These are phyloP conservation scores for Sapajus apella DNA, from an alignment of 2,113 vertebrate species.

Conservation along the genomic window DNA sequence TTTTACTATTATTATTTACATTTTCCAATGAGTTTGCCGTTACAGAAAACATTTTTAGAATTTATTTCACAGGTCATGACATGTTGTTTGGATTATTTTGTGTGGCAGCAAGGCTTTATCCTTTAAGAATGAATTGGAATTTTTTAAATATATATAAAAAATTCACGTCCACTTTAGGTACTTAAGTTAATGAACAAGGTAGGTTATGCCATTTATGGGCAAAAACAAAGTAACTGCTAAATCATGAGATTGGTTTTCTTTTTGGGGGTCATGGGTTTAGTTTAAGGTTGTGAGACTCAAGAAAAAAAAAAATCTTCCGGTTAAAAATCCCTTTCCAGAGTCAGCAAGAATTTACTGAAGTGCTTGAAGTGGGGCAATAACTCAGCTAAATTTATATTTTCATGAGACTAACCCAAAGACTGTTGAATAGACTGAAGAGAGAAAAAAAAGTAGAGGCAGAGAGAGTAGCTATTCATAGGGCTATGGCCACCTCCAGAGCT, in stretches of 20 bases:
- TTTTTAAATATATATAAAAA: constrained; percentile 21
- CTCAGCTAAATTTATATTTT: background rate
- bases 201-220: background rate
- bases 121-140: background rate
- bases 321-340: background rate
- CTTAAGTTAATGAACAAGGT: background rate
- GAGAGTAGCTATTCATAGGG: background rate
- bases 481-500: background rate
- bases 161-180: background rate
- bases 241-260: background rate
- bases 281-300: background rate
- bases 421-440: background rate
- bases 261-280: background rate
- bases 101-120: background rate
- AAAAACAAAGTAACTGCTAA: constrained; percentile 8
- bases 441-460: background rate
- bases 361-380: background rate
- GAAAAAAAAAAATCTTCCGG: background rate
- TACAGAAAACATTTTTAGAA: constrained; percentile 34
- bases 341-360: background rate
- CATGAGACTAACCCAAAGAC: background rate
- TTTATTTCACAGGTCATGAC: background rate
- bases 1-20: background rate
- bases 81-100: background rate
- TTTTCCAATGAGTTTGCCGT: constrained; percentile 22